Percentiles rank a stretch among this genome's conserved stretches.
Evolutionary conservation across 2,888 invertebrate species (phyloP).

Genomic region (Clanis bilineata): DNA sequence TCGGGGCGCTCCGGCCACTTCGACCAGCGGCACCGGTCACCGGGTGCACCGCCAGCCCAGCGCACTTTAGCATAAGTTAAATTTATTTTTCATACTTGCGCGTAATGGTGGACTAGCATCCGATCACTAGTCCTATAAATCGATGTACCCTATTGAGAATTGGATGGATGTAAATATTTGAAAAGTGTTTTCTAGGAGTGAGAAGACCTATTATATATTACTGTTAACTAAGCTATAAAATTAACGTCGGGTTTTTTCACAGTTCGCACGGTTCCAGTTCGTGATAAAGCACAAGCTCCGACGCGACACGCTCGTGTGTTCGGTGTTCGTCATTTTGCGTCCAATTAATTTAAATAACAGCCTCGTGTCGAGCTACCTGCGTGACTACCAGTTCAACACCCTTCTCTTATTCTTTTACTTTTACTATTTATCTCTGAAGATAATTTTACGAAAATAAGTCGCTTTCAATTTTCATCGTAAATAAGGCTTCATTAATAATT

Average conservation of each 20-base stretch:
- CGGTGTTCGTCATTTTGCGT: slow-evolving; percentile 69
- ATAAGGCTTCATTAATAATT: neutral
- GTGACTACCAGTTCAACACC: slow-evolving; percentile 44
- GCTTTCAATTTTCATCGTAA: neutral
- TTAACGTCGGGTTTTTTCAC: slow-evolving; percentile 21
- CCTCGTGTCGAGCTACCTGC: slow-evolving; percentile 70
- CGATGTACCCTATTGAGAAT: neutral
- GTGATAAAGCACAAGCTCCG: slow-evolving; percentile 21
- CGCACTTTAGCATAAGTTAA: too few species aligned
- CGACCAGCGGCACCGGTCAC: too few species aligned
- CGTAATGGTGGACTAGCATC: neutral
- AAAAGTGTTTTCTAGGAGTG: neutral
- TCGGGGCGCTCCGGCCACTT: slow-evolving; percentile 24
- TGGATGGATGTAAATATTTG: neutral
- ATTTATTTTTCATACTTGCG: slow-evolving; percentile 11
- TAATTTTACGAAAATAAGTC: neutral
- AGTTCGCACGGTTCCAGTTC: slow-evolving; percentile 26
- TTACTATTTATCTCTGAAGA: slow-evolving; percentile 1
- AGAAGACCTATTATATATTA: too few species aligned
- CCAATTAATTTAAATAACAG: slow-evolving; percentile 81
- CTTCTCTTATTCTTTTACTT: slow-evolving; percentile 34
- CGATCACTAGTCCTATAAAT: neutral
- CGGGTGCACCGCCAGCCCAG: neutral
- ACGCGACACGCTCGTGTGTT: slow-evolving; percentile 64
- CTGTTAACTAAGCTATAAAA: neutral